These are phyloP conservation scores for Dendropsophus ebraccatus DNA, from an alignment of 2,113 vertebrate species.

Conservation along the genomic window DNA sequence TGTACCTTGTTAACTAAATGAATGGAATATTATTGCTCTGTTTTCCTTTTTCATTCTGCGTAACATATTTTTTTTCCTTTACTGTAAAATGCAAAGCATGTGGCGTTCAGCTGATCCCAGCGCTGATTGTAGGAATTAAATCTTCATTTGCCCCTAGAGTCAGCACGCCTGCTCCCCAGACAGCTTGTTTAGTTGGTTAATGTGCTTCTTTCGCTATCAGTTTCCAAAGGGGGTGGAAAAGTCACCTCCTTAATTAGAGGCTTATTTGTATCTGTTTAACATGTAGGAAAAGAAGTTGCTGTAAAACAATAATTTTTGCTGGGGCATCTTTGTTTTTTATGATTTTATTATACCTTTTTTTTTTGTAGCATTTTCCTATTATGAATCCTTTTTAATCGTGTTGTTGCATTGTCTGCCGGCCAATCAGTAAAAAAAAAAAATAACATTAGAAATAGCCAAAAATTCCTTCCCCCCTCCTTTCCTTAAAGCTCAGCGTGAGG, in stretches of 20 bases:
- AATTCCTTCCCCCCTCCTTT: no score
- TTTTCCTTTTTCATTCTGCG: neutral
- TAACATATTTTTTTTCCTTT: neutral
- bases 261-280: conserved; percentile 14
- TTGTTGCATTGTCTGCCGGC: neutral
- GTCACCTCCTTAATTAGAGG: conserved; percentile 36
- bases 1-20: neutral
- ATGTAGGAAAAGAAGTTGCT: neutral
- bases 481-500: neutral
- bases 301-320: conserved; percentile 6
- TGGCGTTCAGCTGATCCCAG: neutral
- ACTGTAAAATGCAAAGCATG: conserved; percentile 5
- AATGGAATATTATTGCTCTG: neutral
- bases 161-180: neutral
- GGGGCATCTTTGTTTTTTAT: neutral
- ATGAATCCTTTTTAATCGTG: neutral
- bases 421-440: neutral
- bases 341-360: neutral
- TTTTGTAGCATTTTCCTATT: neutral
- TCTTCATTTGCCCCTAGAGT: conserved; percentile 19
- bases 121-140: conserved; percentile 6
- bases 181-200: conserved; percentile 21
- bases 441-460: no score
- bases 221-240: conserved; percentile 17
- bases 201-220: conserved; percentile 16